Conservation (phyloP, 1,140 invertebrate genomes). For the Helicoverpa armigera region DNA sequence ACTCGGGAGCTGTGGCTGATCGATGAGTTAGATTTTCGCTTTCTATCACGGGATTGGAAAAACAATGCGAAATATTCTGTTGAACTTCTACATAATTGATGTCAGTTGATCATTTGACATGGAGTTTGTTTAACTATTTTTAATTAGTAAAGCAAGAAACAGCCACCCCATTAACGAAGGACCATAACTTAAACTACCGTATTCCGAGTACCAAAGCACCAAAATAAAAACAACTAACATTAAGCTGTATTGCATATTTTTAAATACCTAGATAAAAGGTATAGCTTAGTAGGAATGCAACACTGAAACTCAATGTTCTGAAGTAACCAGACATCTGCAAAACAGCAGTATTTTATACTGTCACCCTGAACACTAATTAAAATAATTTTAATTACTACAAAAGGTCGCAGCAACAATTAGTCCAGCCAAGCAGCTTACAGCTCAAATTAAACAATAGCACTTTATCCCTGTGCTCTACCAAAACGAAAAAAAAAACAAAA, state of each 20-base stretch:
- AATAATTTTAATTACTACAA: background rate
- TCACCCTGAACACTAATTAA: background rate
- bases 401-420: conserved; percentile 5
- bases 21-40: conserved; percentile 35
- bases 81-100: no score
- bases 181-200: no score
- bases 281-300: no score
- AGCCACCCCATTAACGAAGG: no score
- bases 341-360: background rate
- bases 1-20: conserved; percentile 11
- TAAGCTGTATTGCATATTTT: no score
- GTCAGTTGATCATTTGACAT: no score
- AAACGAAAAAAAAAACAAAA: conserved; percentile 9
- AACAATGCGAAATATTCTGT: no score
- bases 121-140: background rate
- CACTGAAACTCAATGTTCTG: no score
- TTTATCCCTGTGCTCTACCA: background rate
- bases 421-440: background rate
- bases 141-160: background rate
- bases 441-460: conserved; percentile 8
- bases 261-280: no score
- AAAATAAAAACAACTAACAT: no score
- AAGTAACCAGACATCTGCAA: background rate
- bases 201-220: no score
- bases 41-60: background rate